Conservation (phyloP, 2,113 vertebrate species). For the Numenius arquata region DNA sequence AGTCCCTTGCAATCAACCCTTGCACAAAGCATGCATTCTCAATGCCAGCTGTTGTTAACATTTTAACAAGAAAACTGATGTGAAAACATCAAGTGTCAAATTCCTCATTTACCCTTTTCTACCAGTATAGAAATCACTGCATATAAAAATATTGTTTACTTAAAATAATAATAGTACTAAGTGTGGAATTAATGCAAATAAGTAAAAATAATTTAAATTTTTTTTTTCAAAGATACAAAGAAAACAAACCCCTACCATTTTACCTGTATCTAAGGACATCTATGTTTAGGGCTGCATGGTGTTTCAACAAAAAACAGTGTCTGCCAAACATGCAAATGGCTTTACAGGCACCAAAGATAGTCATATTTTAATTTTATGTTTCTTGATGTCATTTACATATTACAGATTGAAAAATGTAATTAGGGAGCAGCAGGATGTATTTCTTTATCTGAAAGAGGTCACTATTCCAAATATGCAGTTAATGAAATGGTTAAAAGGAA, state of each 20-base stretch:
- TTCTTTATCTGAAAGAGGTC: neutral
- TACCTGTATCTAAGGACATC: neutral
- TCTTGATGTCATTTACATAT: neutral
- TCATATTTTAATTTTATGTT: neutral
- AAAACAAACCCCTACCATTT: neutral
- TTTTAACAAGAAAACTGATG: neutral
- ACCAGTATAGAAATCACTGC: neutral
- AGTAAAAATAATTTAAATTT: neutral
- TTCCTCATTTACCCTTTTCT: neutral
- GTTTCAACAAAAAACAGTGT: neutral
- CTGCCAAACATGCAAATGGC: neutral
- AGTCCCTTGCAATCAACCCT: slow-evolving; percentile 5
- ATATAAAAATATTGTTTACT: neutral
- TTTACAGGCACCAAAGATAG: neutral
- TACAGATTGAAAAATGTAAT: neutral
- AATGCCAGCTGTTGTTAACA: neutral
- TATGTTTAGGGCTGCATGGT: neutral
- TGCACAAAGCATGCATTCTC: neutral
- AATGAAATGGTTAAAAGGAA: neutral
- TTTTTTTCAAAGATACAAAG: neutral
- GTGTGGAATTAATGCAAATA: neutral
- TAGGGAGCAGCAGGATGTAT: neutral
- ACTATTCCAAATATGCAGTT: neutral
- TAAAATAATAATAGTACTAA: neutral
- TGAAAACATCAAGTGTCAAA: neutral